phyloP scores from a whole-genome alignment of 2,888 invertebrate genomes.

The Eustalomyia histrio region DNA sequence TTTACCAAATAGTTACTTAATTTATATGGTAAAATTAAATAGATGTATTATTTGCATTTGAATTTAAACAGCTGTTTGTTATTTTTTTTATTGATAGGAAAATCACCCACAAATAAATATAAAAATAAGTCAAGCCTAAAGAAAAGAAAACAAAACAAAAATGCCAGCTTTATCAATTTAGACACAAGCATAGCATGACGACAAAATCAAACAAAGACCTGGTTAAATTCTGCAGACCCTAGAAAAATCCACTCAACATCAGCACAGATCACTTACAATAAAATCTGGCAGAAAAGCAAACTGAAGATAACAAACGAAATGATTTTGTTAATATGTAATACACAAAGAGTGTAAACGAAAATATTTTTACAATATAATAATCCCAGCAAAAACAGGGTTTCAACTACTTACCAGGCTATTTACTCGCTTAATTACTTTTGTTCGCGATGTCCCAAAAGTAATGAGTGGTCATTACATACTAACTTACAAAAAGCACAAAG shows the following conservation, averaged over 20 bases:
- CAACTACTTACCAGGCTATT: too few species aligned
- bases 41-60: neutral
- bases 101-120: slow-evolving; percentile 12
- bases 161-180: neutral
- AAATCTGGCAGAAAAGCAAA: neutral
- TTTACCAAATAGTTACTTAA: too few species aligned
- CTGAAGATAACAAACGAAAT: slow-evolving; percentile 4
- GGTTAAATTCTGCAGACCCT: neutral
- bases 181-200: neutral
- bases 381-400: too few species aligned
- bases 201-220: neutral
- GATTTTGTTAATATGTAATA: too few species aligned
- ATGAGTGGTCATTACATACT: too few species aligned
- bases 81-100: slow-evolving; percentile 12
- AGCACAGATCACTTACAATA: neutral
- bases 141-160: neutral
- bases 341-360: too few species aligned
- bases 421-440: too few species aligned
- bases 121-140: slow-evolving; percentile 24
- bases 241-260: neutral
- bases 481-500: too few species aligned
- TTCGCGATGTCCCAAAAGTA: too few species aligned
- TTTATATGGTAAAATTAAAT: neutral
- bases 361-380: too few species aligned
- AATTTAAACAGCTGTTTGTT: slow-evolving; percentile 28